These are phyloP conservation scores for Gouania willdenowi DNA, from an alignment of 2,797 vertebrate genomes.

Conservation along the genomic window DNA sequence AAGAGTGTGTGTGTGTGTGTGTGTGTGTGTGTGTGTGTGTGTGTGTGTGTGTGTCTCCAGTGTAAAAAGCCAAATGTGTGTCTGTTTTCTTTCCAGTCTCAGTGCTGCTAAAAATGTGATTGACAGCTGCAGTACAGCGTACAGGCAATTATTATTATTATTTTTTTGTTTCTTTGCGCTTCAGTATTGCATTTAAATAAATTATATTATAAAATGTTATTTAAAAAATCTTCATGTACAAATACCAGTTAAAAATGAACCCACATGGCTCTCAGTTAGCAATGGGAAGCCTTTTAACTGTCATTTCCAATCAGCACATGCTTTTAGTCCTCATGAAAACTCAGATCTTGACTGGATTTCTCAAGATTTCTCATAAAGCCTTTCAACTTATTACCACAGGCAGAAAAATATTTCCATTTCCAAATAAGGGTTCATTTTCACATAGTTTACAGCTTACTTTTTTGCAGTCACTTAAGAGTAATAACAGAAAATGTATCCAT, in stretches of 20 bases:
- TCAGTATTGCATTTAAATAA: constrained; percentile 18
- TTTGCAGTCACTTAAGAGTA: not conserved
- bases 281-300: not conserved
- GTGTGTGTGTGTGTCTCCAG: constrained; percentile 3
- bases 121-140: constrained; percentile 26
- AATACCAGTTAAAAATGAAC: not conserved
- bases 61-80: constrained; percentile 17
- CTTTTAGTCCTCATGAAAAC: not conserved
- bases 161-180: constrained; percentile 13
- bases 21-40: not conserved
- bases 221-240: constrained; percentile 1
- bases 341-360: no score
- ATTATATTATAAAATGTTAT: not conserved
- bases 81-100: not conserved
- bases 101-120: constrained; percentile 17
- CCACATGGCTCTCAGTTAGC: not conserved
- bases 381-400: not conserved
- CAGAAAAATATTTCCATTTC: not conserved
- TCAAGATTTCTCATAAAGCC: no score
- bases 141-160: constrained; percentile 14
- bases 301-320: not conserved
- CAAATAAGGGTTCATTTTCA: not conserved
- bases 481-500: not conserved
- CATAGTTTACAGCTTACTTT: not conserved
- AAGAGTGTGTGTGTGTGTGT: not conserved